Conservation (phyloP, 2,113 vertebrate species). For the Setophaga petechia region DNA sequence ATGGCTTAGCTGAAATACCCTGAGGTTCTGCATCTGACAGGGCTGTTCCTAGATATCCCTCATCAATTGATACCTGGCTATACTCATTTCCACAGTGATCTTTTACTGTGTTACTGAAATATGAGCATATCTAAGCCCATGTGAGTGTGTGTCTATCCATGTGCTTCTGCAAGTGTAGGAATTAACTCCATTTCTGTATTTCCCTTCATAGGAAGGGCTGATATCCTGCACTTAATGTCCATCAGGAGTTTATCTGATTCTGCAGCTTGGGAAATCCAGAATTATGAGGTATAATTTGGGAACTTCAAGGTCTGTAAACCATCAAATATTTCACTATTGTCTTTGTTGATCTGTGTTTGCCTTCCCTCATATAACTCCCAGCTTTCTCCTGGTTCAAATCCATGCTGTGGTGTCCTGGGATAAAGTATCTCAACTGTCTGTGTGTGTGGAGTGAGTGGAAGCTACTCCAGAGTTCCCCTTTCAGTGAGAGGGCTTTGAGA, state of each 20-base stretch:
- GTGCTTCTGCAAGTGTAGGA: neutral
- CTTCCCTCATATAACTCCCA: neutral
- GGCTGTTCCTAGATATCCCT: neutral
- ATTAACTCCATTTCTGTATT: neutral
- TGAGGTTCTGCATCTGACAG: neutral
- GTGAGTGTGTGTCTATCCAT: neutral
- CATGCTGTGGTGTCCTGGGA: neutral
- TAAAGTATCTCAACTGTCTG: neutral
- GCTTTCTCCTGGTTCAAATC: neutral
- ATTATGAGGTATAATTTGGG: neutral
- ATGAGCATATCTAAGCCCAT: neutral
- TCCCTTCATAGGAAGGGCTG: neutral
- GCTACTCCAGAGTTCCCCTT: constrained; percentile 30
- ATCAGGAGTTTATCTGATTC: neutral
- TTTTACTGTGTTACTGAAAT: neutral
- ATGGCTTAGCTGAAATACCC: neutral
- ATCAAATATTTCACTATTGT: neutral
- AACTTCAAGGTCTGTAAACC: neutral
- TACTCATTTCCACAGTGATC: neutral
- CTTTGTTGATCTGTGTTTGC: neutral
- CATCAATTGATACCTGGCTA: neutral
- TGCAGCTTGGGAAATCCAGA: neutral
- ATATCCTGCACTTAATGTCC: neutral
- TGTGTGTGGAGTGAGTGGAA: neutral
- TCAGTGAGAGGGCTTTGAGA: constrained; percentile 3